Evolutionary conservation across 2,888 invertebrate species (phyloP), one percentile per base, ranked within the genome.

Genomic region (Philhelius pedissequus): DNA sequence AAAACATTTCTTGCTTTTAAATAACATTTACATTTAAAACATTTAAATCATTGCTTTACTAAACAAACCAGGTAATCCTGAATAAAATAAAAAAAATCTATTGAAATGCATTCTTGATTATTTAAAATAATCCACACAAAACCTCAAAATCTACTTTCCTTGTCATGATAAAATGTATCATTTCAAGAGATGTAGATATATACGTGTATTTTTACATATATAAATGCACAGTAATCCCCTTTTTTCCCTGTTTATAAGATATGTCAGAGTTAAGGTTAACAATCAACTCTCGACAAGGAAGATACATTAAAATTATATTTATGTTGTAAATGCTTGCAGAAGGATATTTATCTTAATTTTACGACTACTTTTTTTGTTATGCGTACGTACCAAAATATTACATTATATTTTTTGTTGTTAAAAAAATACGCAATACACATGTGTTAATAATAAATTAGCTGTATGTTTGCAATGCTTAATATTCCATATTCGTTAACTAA

Each of bases 321-420:
- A 48, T 32, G 30, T 20, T 32, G 32, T 48, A 64, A 8, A 64
- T 48, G 13, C n/a, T 35, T n/a, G 2, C 32, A 18, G 2, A 30
- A 35, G 35, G 64, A 18, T 27, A 48, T 64, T 64, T 64, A 30
- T 62, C 43, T 62, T 43, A 62, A 43, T 64, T 64, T 64, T 20
- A 48, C 30, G 30, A 15, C n/a, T 5, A 48, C 20, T 18, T 45
- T 20, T 15, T 18, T 0, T 8, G 4, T 3, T 13, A 1, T 18
- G 2, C 9, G 15, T 20, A 8, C 13, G 9, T n/a, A n/a, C n/a
- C n/a, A n/a, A n/a, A n/a, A n/a, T n/a, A n/a, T n/a, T n/a, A n/a
- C n/a, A 8, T 8, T 3, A n/a, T 27, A 7, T 52, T 9, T 3
- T 45, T 7, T 64, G 9, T 45, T 43, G 2, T 18, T 27, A 18